Percentiles rank a stretch among this genome's conserved stretches.
Conservation (phyloP, 2,113 vertebrate species). For the Siphamia tubifer region DNA sequence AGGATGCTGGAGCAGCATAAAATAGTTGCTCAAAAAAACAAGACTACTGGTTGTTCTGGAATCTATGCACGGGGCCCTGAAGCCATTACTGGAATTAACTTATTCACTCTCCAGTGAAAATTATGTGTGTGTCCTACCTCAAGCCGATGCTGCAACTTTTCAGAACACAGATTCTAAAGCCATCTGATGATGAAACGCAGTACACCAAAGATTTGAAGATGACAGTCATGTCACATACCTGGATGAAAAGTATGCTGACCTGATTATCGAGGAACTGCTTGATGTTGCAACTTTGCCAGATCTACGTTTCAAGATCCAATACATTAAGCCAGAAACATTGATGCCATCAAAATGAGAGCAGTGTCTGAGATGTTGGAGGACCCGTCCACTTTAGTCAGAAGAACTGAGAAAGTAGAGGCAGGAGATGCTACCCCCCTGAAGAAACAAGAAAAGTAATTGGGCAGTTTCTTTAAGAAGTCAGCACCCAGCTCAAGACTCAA, state of each 20-base stretch:
- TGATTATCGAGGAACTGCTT: background rate
- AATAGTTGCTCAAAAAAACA: slow-evolving; percentile 7
- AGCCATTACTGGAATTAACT: slow-evolving; percentile 1
- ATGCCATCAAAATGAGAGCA: slow-evolving; percentile 19
- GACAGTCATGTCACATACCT: slow-evolving; percentile 9
- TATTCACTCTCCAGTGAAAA: slow-evolving; percentile 30
- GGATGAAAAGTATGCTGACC: slow-evolving; percentile 9
- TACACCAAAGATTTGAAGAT: slow-evolving; percentile 16
- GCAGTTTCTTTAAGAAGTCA: background rate
- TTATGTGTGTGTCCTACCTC: background rate
- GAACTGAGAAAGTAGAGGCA: background rate
- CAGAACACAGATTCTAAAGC: background rate
- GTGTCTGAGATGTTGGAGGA: slow-evolving; percentile 6
- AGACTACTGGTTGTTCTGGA: background rate
- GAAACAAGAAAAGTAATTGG: background rate
- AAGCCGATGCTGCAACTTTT: slow-evolving; percentile 4
- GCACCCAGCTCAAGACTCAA: background rate
- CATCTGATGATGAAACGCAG: background rate
- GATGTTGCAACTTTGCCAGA: slow-evolving; percentile 11
- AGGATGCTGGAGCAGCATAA: background rate
- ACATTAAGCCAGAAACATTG: slow-evolving; percentile 24
- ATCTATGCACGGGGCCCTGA: slow-evolving; percentile 20
- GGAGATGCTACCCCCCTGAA: background rate
- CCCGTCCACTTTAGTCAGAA: slow-evolving; percentile 8
- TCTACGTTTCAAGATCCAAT: slow-evolving; percentile 26